Conservation (phyloP, 2,797 vertebrate genomes). For the Linurgus olivaceus region DNA sequence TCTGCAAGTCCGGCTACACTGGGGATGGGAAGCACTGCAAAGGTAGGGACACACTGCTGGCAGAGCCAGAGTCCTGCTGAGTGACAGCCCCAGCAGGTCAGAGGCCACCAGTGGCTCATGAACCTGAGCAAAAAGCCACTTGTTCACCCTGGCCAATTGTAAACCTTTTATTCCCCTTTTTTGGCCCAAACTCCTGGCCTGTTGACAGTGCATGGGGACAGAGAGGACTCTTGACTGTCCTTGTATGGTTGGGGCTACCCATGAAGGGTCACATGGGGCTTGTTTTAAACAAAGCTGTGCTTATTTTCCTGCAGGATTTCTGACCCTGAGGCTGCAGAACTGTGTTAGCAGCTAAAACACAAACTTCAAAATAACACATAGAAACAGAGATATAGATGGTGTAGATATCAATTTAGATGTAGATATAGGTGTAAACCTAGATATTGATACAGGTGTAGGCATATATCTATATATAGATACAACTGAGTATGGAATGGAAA, state of each 20-base stretch:
- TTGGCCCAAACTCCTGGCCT: not conserved
- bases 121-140: not conserved
- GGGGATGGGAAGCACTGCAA: constrained; percentile 97
- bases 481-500: not conserved
- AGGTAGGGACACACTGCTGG: constrained; percentile 74
- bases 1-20: constrained; percentile 98
- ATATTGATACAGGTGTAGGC: not conserved
- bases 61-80: rapidly evolving
- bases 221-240: not conserved
- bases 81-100: rapidly evolving
- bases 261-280: not conserved
- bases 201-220: not conserved
- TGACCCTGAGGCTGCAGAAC: not conserved
- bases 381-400: not conserved
- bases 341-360: not conserved
- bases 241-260: not conserved
- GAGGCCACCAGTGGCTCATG: rapidly evolving
- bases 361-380: not conserved
- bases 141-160: not conserved
- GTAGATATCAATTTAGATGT: not conserved
- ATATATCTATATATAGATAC: not conserved
- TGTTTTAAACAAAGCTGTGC: not conserved
- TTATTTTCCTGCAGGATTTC: not conserved
- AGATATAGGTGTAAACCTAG: not conserved
- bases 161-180: not conserved